These are phyloP conservation scores for Xiphias gladius DNA, from an alignment of 2,113 vertebrate species.

Conservation along the genomic window DNA sequence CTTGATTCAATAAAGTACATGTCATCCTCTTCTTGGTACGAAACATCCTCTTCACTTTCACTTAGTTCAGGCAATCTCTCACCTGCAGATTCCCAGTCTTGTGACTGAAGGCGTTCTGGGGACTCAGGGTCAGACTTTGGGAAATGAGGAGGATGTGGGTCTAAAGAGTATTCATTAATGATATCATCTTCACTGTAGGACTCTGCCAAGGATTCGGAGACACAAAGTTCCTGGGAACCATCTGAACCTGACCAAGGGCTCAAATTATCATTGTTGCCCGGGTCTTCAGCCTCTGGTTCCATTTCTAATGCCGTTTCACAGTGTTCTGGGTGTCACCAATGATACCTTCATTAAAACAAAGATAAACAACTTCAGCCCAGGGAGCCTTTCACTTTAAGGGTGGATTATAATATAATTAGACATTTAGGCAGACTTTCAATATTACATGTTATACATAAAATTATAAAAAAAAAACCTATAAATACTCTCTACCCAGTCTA, in stretches of 20 bases:
- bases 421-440: neutral
- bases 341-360: conserved; percentile 64
- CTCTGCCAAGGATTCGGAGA: conserved; percentile 75
- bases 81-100: conserved; percentile 50
- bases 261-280: conserved; percentile 77
- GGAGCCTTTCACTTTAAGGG: neutral
- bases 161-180: conserved; percentile 69
- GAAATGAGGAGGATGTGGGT: conserved; percentile 61
- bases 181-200: conserved; percentile 74
- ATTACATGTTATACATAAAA: neutral
- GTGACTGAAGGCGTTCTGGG: conserved; percentile 78
- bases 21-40: conserved; percentile 48
- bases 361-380: conserved; percentile 35
- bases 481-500: neutral
- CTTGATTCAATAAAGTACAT: conserved; percentile 45
- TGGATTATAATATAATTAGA: neutral
- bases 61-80: conserved; percentile 46
- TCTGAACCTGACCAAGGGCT: conserved; percentile 78
- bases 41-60: conserved; percentile 57
- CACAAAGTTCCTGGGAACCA: conserved; percentile 70
- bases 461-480: neutral
- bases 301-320: conserved; percentile 59
- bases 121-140: conserved; percentile 40
- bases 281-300: conserved; percentile 71
- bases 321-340: conserved; percentile 27